A percentile compares a stretch with the other conserved stretches of the same genome.
phyloP scores from a whole-genome alignment of 2,888 invertebrate genomes.

The Chorisops tibialis region DNA sequence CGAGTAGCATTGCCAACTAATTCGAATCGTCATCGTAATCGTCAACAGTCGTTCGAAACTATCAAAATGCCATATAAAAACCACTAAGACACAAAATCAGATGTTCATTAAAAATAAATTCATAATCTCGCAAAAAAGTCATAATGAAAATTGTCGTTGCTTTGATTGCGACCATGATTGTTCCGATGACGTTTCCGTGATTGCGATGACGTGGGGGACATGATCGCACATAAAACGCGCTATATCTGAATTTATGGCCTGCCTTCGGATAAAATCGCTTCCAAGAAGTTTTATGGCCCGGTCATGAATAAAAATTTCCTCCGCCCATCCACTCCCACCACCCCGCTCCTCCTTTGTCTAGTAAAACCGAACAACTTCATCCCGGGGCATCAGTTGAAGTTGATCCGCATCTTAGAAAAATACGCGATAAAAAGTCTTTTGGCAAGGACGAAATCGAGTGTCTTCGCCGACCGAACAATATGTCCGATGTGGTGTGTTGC shows the following conservation, averaged over 20 bases:
- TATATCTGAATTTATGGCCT: constrained; percentile 13
- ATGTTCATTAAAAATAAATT: constrained; percentile 19
- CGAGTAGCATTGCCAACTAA: too few relatives aligned
- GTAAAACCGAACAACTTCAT: too few relatives aligned
- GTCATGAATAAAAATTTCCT: constrained; percentile 13
- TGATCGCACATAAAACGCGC: too few relatives aligned
- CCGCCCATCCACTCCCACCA: too few relatives aligned
- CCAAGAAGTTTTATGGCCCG: constrained; percentile 12
- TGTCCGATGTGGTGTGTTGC: constrained; percentile 16
- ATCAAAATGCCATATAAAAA: constrained; percentile 17
- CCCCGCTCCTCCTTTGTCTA: too few relatives aligned
- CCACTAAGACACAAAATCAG: constrained; percentile 10
- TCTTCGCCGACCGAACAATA: constrained; percentile 20
- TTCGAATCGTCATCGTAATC: too few relatives aligned
- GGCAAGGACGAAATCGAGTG: background rate
- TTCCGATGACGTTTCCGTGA: background rate
- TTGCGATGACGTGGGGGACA: too few relatives aligned
- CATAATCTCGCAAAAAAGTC: constrained; percentile 13
- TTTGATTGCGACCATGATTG: constrained; percentile 19
- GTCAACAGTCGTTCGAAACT: too few relatives aligned
- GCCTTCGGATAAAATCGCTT: constrained; percentile 12
- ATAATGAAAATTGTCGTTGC: constrained; percentile 18
- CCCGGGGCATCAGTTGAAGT: background rate
- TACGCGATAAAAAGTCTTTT: constrained; percentile 15
- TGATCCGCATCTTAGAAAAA: too few relatives aligned